A percentile compares a stretch with the other conserved stretches of the same genome.
phyloP scores from a whole-genome alignment of 2,113 vertebrate genomes.

The Neogale vison region DNA sequence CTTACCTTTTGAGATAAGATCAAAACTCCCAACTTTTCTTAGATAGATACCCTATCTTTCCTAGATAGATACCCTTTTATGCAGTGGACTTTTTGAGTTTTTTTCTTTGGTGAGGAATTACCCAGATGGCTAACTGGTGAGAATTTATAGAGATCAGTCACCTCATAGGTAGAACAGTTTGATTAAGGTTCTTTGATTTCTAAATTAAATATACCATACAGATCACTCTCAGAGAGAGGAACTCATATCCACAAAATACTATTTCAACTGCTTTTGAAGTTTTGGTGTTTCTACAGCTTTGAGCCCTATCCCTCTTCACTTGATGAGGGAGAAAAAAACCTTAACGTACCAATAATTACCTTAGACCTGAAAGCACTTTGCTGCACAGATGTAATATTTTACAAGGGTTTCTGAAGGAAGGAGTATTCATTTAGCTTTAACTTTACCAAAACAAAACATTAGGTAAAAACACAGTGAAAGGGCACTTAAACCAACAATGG shows the following conservation, averaged over 20 bases:
- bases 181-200: background rate
- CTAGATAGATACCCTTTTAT: background rate
- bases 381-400: background rate
- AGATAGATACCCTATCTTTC: background rate
- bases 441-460: constrained; percentile 3
- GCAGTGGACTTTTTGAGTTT: background rate
- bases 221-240: background rate
- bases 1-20: background rate
- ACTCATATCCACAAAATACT: background rate
- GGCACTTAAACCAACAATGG: background rate
- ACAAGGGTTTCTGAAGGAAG: background rate
- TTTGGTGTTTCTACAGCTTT: background rate
- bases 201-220: background rate
- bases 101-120: background rate
- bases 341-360: background rate
- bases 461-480: background rate
- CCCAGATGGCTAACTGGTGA: background rate
- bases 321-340: background rate
- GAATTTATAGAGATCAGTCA: background rate
- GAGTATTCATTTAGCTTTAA: background rate
- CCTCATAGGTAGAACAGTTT: background rate
- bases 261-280: background rate
- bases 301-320: background rate
- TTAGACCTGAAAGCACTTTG: background rate
- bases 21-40: background rate